Base-by-base conservation (phyloP, 1,140 invertebrate species). In the Planococcus citri region DNA sequence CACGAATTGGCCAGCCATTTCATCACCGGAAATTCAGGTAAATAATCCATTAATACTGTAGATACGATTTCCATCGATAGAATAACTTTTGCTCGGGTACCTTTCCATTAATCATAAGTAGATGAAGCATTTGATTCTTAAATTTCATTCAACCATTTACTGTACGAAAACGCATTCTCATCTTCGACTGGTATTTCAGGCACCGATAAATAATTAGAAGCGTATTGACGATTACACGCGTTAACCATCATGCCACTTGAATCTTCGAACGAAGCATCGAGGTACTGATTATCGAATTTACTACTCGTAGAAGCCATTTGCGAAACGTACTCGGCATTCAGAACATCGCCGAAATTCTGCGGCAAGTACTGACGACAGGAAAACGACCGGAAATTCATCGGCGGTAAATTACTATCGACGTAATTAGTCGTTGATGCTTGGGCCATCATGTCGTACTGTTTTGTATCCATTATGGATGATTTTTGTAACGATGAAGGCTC, bases 231-330 rank as follows among this genome's bases (percentile, higher is more conserved):
- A 64, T 64, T 24, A 58, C 3, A 58, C 10, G 22, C 60, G 17
- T 64, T 27, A 2, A 9, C 21, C 21, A 64, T 64, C 1, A 64
- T 27, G 22, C 4, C 6, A 24, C 3, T 17, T 24, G 21, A 4
- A n/a, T 6, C 21, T 4, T 25, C 60, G 22, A 24, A 64, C 4
- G 60, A 24, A 10, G 21, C 4, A 27, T 64, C 3, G 3, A 64
- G 17, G 17, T 64, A 64, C 6, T 64, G 60, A 64, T 25, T 64
- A 64, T 64, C 60, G 10, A 64, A 4, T 64, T 64, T 64, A 27
- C 9, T 27, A n/a, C n/a, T n/a, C n/a, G n/a, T n/a, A n/a, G n/a
- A n/a, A 2, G 22, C 60, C 4, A 64, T 9, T 21, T 64, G 60
- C 20, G 60, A 25, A 14, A 20, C n/a, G 20, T 64, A 64, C 12